phyloP scores from a whole-genome alignment of 2,113 vertebrate species.

The Circaetus cinerascens region DNA sequence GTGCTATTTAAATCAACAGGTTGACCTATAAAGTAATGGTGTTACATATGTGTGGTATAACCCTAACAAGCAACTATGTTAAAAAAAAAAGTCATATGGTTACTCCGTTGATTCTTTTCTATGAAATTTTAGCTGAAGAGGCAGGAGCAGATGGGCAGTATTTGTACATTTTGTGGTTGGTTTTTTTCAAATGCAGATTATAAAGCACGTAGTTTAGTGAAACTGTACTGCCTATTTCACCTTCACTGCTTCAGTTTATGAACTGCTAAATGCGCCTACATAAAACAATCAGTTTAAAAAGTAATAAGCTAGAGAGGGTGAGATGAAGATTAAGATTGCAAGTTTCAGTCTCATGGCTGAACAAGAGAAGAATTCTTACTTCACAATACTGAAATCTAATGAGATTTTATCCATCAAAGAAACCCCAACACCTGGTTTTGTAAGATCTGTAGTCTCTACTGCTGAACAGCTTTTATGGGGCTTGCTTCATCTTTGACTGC shows the following conservation, averaged over 20 bases:
- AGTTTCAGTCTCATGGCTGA: neutral
- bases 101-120: neutral
- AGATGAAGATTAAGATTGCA: neutral
- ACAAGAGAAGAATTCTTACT: neutral
- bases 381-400: neutral
- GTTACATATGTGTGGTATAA: neutral
- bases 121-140: neutral
- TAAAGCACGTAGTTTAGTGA: neutral
- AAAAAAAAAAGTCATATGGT: neutral
- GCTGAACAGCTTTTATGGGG: neutral
- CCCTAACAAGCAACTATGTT: neutral
- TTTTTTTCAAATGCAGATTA: neutral
- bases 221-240: neutral
- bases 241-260: neutral
- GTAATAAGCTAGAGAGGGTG: neutral
- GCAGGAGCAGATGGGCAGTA: neutral
- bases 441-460: neutral
- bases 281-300: neutral
- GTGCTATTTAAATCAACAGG: neutral
- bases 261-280: neutral
- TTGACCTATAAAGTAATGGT: neutral
- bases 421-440: neutral
- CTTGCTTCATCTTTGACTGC: neutral
- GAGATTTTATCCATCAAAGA: neutral
- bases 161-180: neutral